Evolutionary conservation across 2,888 invertebrate species (phyloP).

Genomic region (Tortricodes alternella): DNA sequence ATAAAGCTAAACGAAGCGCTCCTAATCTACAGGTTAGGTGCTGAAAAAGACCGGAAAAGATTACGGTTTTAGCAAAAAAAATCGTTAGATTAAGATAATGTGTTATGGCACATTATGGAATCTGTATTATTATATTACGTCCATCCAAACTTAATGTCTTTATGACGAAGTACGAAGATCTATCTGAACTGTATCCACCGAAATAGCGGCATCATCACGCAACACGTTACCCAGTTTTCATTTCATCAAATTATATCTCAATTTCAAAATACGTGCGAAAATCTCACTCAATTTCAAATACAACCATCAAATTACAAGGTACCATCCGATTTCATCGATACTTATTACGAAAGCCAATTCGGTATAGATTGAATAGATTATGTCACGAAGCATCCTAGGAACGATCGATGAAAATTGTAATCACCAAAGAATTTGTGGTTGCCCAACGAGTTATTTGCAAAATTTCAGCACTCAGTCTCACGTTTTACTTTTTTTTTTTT

Average conservation of each 20-base stretch:
- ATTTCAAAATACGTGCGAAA: constrained; percentile 2
- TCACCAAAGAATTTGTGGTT: constrained; percentile 8
- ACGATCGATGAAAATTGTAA: constrained; percentile 1
- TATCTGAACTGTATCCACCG: background rate
- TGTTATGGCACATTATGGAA: too few relatives aligned
- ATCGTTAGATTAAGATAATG: too few relatives aligned
- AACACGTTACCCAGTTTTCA: background rate
- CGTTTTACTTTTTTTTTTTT: constrained; percentile 13
- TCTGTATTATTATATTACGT: too few relatives aligned
- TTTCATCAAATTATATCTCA: background rate
- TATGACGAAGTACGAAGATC: too few relatives aligned
- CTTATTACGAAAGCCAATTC: constrained; percentile 12
- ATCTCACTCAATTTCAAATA: background rate
- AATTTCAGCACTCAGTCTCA: constrained; percentile 7
- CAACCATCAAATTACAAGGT: background rate
- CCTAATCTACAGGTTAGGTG: too few relatives aligned
- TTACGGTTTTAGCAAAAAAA: too few relatives aligned
- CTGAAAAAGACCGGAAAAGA: too few relatives aligned
- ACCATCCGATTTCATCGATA: constrained; percentile 8
- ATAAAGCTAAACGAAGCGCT: too few relatives aligned
- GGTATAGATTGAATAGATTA: constrained; percentile 13
- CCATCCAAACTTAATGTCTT: too few relatives aligned
- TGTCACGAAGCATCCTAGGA: constrained; percentile 19
- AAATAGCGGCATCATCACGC: background rate
- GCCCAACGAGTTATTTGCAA: constrained; percentile 8